Conservation (phyloP, 2,888 invertebrate species). For the Rugalucina vietnamica region DNA sequence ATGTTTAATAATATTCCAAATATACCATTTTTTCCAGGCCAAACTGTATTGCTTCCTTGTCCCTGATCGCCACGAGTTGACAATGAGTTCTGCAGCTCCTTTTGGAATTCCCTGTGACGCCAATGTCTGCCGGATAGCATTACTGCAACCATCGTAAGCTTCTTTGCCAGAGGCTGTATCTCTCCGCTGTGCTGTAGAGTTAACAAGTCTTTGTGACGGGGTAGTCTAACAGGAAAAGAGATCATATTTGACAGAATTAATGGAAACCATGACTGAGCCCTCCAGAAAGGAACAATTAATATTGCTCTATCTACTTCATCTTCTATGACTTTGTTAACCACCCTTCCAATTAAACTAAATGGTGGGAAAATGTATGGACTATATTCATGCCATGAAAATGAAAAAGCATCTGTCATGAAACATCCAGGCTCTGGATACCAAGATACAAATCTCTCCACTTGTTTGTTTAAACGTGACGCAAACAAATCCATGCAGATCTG, state of each 20-base stretch:
- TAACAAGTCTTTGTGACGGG: constrained; percentile 34
- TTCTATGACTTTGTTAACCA: not conserved
- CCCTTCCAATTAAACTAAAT: not conserved
- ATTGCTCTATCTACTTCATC: too few species aligned
- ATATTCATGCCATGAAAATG: constrained; percentile 18
- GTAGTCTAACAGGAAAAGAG: constrained; percentile 31
- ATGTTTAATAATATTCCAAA: constrained; percentile 19
- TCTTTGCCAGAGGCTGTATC: constrained; percentile 8
- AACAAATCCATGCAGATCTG: constrained; percentile 47
- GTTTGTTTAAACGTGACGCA: not conserved
- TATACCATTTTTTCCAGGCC: constrained; percentile 23
- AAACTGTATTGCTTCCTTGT: constrained; percentile 13
- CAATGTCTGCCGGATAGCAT: constrained; percentile 35
- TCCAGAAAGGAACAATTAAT: constrained; percentile 38
- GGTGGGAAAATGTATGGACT: constrained; percentile 16
- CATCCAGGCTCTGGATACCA: constrained; percentile 19
- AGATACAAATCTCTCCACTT: constrained; percentile 22
- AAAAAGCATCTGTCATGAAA: constrained; percentile 33
- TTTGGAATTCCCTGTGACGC: constrained; percentile 7
- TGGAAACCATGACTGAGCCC: constrained; percentile 39
- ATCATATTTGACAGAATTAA: constrained; percentile 18
- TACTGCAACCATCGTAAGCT: constrained; percentile 16
- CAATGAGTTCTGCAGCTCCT: constrained; percentile 3
- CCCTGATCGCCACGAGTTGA: constrained; percentile 2
- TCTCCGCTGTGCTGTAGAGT: not conserved